Evolutionary conservation across 1,140 invertebrate species (phyloP).

Genomic region (Macrotrachela quadricornifera): DNA sequence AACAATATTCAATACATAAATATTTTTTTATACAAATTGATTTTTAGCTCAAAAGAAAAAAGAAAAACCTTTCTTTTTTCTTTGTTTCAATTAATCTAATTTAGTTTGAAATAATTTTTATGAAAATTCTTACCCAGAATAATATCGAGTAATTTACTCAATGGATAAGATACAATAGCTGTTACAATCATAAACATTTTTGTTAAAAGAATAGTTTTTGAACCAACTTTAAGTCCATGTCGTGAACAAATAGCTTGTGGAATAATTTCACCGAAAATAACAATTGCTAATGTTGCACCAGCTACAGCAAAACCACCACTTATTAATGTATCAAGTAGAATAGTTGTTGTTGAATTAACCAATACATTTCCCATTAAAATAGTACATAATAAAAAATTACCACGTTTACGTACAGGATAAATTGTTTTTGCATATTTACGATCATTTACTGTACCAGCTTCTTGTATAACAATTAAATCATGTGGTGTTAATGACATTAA

Average conservation of each 20-base stretch:
- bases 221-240: constrained; percentile 81
- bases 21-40: too few species aligned
- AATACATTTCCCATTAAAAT: constrained; percentile 91
- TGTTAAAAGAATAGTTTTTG: constrained; percentile 74
- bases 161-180: constrained; percentile 77
- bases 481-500: constrained; percentile 5
- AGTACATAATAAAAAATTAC: constrained; percentile 80
- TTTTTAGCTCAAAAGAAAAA: too few species aligned
- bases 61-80: too few species aligned
- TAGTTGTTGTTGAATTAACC: constrained; percentile 87
- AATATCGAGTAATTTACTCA: constrained; percentile 70
- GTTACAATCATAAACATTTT: constrained; percentile 83
- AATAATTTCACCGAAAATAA: constrained; percentile 87
- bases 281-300: constrained; percentile 61
- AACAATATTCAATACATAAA: too few species aligned
- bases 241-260: constrained; percentile 73
- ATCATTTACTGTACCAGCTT: neutral
- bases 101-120: too few species aligned
- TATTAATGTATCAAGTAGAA: constrained; percentile 75
- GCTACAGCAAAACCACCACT: constrained; percentile 52
- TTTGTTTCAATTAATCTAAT: too few species aligned
- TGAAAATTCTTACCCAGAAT: constrained; percentile 62
- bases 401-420: constrained; percentile 64
- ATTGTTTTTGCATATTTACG: constrained; percentile 40
- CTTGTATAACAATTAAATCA: constrained; percentile 5